Evolutionary conservation across 2,888 invertebrate species (phyloP), one percentile per base, ranked within the genome.

Genomic region (Tachina grossa): DNA sequence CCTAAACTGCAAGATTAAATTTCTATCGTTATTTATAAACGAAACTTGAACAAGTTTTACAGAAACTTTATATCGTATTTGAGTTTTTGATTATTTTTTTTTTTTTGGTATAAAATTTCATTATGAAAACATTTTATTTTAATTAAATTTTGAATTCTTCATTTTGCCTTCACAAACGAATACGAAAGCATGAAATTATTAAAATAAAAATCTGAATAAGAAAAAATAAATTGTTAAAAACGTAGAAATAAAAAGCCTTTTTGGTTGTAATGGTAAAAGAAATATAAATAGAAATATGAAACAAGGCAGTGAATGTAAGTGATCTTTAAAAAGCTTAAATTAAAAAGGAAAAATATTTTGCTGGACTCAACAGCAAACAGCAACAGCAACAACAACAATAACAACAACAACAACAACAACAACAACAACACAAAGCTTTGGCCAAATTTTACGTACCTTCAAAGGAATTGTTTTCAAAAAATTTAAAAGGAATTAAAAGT

Each of bases 141-240:
- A 57, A 57, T 31, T 57, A 31, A 57, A 31, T 31, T 57, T 22
- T 57, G 14, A 31, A 31, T 43, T 45, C 6, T 55, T 55, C n/a
- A 53, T 53, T 43, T 51, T 43, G 22, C 22, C 16, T 22, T 11
- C 41, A 19, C 41, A 53, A 41, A 39, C 61, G 8, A 41, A 41
- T 10, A 61, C 4, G 1, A 16, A 16, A 41, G 16, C 2, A 5
- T 9, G 8, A 9, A 49, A 39, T 16, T 2, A 6, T 39, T 39
- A 31, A 14, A 45, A 57, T 10, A 45, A 43, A 57, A 61, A 49
- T 57, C 9, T 39, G 39, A 68, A 41, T 51, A 16, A 8, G 43
- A 39, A 77, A 68, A 68, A 68, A 31, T n/a, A 31, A 31, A 31
- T 6, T 6, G 45, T n/a, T 53, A 39, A 47, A 79, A 71, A 72